phyloP scores from a whole-genome alignment of 2,113 vertebrate species.

The Tursiops truncatus region DNA sequence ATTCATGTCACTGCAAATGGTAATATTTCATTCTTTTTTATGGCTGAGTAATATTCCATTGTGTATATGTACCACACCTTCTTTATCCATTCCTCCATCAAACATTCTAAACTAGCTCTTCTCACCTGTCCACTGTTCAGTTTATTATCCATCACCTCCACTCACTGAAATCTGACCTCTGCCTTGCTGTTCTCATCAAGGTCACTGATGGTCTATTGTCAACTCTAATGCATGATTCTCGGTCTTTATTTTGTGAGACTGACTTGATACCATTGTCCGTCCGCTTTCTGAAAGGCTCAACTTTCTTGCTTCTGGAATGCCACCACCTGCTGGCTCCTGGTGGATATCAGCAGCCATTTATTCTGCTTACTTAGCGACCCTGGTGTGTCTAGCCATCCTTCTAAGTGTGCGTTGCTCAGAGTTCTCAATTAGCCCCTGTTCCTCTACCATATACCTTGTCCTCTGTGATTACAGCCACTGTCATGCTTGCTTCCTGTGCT shows the following conservation, averaged over 20 bases:
- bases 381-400: fast-evolving
- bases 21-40: neutral
- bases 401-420: fast-evolving
- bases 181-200: neutral
- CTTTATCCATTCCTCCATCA: neutral
- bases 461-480: fast-evolving
- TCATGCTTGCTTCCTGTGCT: no score
- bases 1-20: neutral
- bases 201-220: fast-evolving
- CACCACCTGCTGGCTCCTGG: fast-evolving
- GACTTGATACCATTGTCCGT: fast-evolving
- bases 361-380: no score
- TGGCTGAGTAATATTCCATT: neutral
- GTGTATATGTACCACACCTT: no score
- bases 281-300: neutral
- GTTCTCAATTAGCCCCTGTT: no score
- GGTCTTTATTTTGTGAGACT: fast-evolving
- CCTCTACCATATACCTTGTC: fast-evolving
- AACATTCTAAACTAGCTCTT: neutral
- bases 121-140: neutral
- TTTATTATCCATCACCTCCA: neutral
- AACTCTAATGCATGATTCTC: fast-evolving
- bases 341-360: fast-evolving
- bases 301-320: neutral
- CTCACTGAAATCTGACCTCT: neutral